A percentile compares a stretch with the other conserved stretches of the same genome.
Evolutionary conservation across 1,140 invertebrate genomes (phyloP).

Genomic region (Branchinecta lindahli): DNA sequence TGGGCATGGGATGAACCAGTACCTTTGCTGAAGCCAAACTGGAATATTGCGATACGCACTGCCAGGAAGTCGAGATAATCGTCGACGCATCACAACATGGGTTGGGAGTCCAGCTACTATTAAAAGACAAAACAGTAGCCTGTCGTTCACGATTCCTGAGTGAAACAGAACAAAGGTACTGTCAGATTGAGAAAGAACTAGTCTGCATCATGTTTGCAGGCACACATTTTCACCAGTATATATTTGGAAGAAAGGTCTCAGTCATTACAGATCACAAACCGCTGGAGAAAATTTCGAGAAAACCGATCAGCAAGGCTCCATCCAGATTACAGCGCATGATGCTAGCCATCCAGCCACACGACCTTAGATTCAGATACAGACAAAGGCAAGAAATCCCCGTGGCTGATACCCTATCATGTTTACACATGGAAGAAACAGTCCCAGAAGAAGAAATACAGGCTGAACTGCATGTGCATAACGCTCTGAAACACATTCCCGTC

Average conservation of each 20-base stretch:
- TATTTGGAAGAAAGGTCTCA: constrained; percentile 13
- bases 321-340: too few species aligned
- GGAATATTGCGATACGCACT: background rate
- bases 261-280: constrained; percentile 33
- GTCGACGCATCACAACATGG: background rate
- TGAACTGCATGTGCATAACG: constrained; percentile 8
- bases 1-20: too few species aligned
- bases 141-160: constrained; percentile 26
- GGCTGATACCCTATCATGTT: constrained; percentile 7
- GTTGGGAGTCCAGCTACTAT: too few species aligned
- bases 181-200: constrained; percentile 28
- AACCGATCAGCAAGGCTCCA: background rate
- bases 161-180: constrained; percentile 24
- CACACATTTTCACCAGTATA: constrained; percentile 25
- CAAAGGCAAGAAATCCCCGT: background rate
- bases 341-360: background rate
- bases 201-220: constrained; percentile 13
- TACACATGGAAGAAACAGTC: background rate
- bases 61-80: too few species aligned
- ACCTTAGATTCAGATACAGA: background rate
- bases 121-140: constrained; percentile 24
- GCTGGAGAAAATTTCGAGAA: constrained; percentile 27
- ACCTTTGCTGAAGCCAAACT: background rate
- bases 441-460: too few species aligned
- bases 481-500: background rate